Evolutionary conservation across 64 coral and sea anemone species (phyloP).

Genomic region (Porites lutea): DNA sequence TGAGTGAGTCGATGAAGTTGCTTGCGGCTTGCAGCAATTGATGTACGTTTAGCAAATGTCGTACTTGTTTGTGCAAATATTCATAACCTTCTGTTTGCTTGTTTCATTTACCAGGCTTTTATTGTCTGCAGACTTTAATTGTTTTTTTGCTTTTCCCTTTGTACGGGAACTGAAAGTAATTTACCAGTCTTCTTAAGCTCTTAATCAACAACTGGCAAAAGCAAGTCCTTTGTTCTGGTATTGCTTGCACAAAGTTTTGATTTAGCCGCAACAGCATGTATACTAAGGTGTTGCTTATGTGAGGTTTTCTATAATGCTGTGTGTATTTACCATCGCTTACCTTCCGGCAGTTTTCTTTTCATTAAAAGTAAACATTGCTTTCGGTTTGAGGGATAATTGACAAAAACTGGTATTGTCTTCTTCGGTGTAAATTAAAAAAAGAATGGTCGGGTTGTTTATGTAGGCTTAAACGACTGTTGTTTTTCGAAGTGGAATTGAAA

Average conservation of each 20-base stretch:
- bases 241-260: neutral
- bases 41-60: neutral
- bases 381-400: neutral
- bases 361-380: slow-evolving; percentile 13
- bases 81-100: neutral
- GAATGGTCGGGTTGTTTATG: neutral
- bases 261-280: too few species aligned
- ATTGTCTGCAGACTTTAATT: neutral
- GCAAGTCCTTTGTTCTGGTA: neutral
- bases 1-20: neutral
- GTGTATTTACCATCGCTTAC: neutral
- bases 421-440: neutral
- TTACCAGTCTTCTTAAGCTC: slow-evolving; percentile 3
- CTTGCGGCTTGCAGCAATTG: neutral
- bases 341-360: neutral
- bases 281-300: neutral
- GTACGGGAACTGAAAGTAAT: neutral
- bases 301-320: too few species aligned
- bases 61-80: neutral
- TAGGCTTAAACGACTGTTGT: neutral
- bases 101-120: neutral
- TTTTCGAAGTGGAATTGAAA: neutral
- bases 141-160: neutral
- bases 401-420: neutral
- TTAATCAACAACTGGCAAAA: neutral